These are phyloP conservation scores for Epinephelus malabaricus DNA, from an alignment of 2,797 vertebrate genomes.

Conservation along the genomic window DNA sequence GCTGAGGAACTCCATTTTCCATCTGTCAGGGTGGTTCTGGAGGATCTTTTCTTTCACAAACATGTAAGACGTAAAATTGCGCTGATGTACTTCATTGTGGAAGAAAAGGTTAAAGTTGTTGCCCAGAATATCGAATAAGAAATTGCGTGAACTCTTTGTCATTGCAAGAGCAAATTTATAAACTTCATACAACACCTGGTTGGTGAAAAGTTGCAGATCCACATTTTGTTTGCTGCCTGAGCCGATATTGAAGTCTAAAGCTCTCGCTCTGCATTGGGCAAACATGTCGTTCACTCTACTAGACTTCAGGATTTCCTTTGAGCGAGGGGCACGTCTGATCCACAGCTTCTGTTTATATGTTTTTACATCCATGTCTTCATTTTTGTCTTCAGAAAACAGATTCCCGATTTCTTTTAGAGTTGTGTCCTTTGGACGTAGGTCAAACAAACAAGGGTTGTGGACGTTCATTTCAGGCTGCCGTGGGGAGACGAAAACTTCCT, in stretches of 20 bases:
- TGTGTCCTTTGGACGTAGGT: accelerated
- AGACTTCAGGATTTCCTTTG: constrained; percentile 22
- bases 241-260: constrained; percentile 50
- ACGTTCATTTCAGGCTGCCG: background rate
- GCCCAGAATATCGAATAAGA: constrained; percentile 34
- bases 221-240: background rate
- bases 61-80: constrained; percentile 20
- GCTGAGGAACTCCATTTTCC: constrained; percentile 18
- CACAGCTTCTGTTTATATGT: constrained; percentile 38
- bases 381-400: constrained; percentile 20
- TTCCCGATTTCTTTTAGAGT: accelerated
- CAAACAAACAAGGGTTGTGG: no score
- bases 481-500: constrained; percentile 1
- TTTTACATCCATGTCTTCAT: background rate
- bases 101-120: constrained; percentile 36
- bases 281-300: constrained; percentile 21
- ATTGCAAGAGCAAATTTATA: constrained; percentile 40
- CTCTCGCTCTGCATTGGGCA: constrained; percentile 19
- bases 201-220: constrained; percentile 39
- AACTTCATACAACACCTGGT: constrained; percentile 45
- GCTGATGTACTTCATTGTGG: background rate
- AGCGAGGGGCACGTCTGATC: constrained; percentile 15
- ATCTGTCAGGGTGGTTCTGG: background rate
- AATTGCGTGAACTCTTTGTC: constrained; percentile 12
- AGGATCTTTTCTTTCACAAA: constrained; percentile 14